phyloP scores from a whole-genome alignment of 2,888 invertebrate genomes.

The Eudemis profundana region DNA sequence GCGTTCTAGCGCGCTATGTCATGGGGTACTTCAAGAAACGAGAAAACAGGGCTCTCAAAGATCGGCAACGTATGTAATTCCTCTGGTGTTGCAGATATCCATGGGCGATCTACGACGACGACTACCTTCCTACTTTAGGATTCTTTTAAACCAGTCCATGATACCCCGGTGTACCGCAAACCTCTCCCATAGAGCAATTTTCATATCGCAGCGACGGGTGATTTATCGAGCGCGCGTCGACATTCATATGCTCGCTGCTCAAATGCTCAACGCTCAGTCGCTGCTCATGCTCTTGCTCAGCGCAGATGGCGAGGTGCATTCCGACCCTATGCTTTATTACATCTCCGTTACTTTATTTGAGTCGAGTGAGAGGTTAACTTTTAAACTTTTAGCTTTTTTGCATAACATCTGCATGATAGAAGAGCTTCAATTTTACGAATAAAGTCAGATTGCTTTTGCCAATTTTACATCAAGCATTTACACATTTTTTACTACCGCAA shows the following conservation, averaged over 20 bases:
- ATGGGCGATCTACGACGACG: too few species aligned
- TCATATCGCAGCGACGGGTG: constrained; percentile 40
- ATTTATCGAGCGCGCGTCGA: constrained; percentile 42
- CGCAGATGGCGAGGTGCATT: constrained; percentile 37
- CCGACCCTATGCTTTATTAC: constrained; percentile 40
- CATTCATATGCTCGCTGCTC: constrained; percentile 42
- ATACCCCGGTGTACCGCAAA: constrained; percentile 9
- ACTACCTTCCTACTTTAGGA: too few species aligned
- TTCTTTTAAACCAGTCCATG: background rate
- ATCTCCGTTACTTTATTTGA: constrained; percentile 29
- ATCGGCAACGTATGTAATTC: too few species aligned
- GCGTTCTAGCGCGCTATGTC: too few species aligned
- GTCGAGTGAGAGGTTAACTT: constrained; percentile 27
- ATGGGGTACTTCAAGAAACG: too few species aligned
- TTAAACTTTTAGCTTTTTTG: constrained; percentile 21
- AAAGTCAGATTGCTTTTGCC: background rate
- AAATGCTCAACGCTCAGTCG: constrained; percentile 23
- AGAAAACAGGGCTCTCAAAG: too few species aligned
- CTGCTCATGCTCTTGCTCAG: constrained; percentile 31
- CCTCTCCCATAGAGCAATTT: constrained; percentile 31
- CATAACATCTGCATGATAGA: background rate
- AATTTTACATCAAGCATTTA: too few species aligned
- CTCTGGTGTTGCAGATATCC: too few species aligned
- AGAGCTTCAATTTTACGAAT: background rate
- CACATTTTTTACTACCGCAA: background rate